phyloP scores from a whole-genome alignment of 2,888 invertebrate genomes.

The Nyleta sp. region DNA sequence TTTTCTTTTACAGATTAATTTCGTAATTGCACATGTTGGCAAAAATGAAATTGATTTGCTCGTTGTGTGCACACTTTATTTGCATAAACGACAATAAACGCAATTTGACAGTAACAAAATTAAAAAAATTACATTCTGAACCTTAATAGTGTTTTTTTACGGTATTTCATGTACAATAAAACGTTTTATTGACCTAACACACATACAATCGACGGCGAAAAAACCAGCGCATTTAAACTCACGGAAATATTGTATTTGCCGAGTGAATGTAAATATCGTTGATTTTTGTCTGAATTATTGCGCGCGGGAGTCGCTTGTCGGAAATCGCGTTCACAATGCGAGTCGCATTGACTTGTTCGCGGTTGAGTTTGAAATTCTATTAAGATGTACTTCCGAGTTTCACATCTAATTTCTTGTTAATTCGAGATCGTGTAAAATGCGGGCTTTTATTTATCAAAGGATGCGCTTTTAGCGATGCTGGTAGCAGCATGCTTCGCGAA shows the following conservation, averaged over 20 bases:
- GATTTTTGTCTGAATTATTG: constrained; percentile 15
- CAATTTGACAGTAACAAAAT: background rate
- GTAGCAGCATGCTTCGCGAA: constrained; percentile 68
- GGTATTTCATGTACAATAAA: constrained; percentile 2
- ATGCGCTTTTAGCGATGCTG: constrained; percentile 64
- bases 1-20: too few species aligned
- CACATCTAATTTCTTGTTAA: constrained; percentile 56
- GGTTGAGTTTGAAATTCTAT: constrained; percentile 49
- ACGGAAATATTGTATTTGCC: constrained; percentile 22
- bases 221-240: background rate
- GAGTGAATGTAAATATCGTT: constrained; percentile 19
- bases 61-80: background rate
- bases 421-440: constrained; percentile 60
- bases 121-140: too few species aligned
- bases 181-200: constrained; percentile 3
- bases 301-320: background rate
- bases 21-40: too few species aligned
- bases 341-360: constrained; percentile 33
- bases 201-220: background rate
- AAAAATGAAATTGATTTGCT: background rate
- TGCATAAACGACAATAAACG: background rate
- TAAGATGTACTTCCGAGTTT: constrained; percentile 47
- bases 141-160: too few species aligned
- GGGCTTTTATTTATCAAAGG: constrained; percentile 63
- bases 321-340: constrained; percentile 20